Evolutionary conservation across 2,113 vertebrate genomes (phyloP), one percentile per base, ranked within the genome.

Genomic region (Microtus richardsoni): DNA sequence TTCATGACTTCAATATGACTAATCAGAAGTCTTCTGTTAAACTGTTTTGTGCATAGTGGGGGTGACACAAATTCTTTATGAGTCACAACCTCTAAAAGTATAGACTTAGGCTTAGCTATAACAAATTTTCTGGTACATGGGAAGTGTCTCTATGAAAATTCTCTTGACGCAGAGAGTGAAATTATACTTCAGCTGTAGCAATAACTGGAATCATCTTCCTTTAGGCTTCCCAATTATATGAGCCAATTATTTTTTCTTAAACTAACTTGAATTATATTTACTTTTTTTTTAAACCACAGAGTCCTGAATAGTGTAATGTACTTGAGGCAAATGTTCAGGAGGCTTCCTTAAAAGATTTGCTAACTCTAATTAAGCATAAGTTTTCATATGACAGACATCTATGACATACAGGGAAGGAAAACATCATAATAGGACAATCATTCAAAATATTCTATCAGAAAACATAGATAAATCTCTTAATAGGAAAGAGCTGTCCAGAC

Each of bases 201-300:
- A 10, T 86, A 96, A 91, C 44, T 77, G 2, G 21, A 49, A 64
- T 26, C 14, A 30, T 86, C 24, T 91, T 78, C 52, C 33, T 87
- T 86, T 87, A 91, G 74, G 30, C 6, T 62, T 82, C 39, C 10
- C 7, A 70, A 82, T 83, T 88, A 41, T 58, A 5, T 73, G 7
- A 74, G 7, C 52, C 17, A 89, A 93, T 87, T 93, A 91, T 13
- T 89, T 93, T 87, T 68, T 24, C 6, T 93, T 79, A 94, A 94
- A 93, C 10, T 91, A 79, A 6, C 10, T 93, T 71, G 2, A 64
- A 82, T 49, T 66, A 4, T 47, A 74, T 58, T 94, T 94, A 60
- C 73, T 47, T 30, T 89, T 80, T 80, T 49, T 47, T 66, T 30
- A 90, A 94, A 82, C 11, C 58, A 85, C 54, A 90, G 73, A 39